Evolutionary conservation across 2,888 invertebrate genomes (phyloP).

Genomic region (Xanthia icteritia): DNA sequence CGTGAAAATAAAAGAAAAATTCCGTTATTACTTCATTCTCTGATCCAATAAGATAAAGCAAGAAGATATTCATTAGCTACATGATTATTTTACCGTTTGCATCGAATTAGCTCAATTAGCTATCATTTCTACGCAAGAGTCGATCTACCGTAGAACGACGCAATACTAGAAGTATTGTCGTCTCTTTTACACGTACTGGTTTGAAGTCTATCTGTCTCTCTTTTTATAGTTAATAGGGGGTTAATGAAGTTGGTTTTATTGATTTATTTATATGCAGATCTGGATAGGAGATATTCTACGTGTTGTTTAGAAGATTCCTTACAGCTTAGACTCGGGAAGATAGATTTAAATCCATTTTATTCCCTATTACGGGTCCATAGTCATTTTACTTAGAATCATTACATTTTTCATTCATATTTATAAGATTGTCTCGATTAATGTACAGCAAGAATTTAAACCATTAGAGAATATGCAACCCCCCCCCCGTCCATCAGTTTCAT

Average conservation of each 20-base stretch:
- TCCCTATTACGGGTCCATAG: neutral
- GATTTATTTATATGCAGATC: constrained; percentile 38
- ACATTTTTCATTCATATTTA: neutral
- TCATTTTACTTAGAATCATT: neutral
- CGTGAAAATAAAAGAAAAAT: constrained; percentile 51
- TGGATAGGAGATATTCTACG: constrained; percentile 12
- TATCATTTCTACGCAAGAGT: constrained; percentile 53
- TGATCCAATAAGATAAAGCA: constrained; percentile 41
- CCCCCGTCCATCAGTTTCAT: neutral
- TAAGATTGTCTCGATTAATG: neutral
- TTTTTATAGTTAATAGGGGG: constrained; percentile 16
- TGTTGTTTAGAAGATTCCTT: neutral
- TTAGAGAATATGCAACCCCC: neutral
- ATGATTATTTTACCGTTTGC: constrained; percentile 79
- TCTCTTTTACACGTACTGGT: constrained; percentile 16
- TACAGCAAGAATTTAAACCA: neutral
- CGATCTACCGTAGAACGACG: constrained; percentile 35
- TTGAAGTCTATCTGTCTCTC: neutral
- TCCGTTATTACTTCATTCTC: constrained; percentile 43
- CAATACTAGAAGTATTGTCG: neutral
- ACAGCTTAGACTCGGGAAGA: neutral
- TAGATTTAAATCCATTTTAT: neutral
- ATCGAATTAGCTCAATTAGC: constrained; percentile 74
- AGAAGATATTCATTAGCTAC: constrained; percentile 63
- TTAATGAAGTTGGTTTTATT: constrained; percentile 41